Evolutionary conservation across 2,797 vertebrate genomes (phyloP).

Genomic region (Anniella stebbinsi): DNA sequence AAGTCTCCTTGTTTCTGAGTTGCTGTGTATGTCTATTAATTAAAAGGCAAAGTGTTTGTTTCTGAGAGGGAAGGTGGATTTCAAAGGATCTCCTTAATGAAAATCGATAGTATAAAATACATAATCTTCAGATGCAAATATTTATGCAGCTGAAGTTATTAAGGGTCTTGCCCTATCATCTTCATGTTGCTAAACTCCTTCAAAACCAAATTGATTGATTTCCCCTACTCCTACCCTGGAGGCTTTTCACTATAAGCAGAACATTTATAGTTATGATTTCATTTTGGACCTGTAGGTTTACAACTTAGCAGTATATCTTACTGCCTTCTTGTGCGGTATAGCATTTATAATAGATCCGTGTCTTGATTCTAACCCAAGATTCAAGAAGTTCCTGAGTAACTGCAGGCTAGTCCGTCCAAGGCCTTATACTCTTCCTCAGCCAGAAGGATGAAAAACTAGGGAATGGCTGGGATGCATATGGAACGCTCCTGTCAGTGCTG

Average conservation of each 20-base stretch:
- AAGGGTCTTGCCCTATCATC: slow-evolving; percentile 65
- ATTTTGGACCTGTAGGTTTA: slow-evolving; percentile 69
- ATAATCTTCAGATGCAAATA: slow-evolving; percentile 75
- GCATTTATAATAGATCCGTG: not conserved
- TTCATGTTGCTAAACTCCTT: slow-evolving; percentile 73
- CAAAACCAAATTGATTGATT: slow-evolving; percentile 80
- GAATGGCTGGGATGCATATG: not conserved
- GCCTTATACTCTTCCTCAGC: not conserved
- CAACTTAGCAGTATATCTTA: slow-evolving; percentile 35
- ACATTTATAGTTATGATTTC: slow-evolving; percentile 75
- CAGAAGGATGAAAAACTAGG: not conserved
- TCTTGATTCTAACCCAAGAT: not conserved
- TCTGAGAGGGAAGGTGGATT: slow-evolving; percentile 65
- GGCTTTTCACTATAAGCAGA: slow-evolving; percentile 70
- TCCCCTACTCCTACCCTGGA: slow-evolving; percentile 23
- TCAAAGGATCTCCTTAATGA: slow-evolving; percentile 74
- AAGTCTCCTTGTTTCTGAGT: slow-evolving; percentile 55
- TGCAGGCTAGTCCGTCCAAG: not conserved
- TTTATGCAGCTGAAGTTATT: slow-evolving; percentile 74
- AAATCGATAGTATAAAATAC: slow-evolving; percentile 77
- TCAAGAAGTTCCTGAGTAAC: not conserved
- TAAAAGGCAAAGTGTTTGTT: slow-evolving; percentile 55
- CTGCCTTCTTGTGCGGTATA: not conserved
- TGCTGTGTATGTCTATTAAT: slow-evolving; percentile 26
- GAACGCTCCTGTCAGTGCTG: not conserved